phyloP scores from a whole-genome alignment of 2,797 vertebrate species.

The Rhinatrema bivittatum region DNA sequence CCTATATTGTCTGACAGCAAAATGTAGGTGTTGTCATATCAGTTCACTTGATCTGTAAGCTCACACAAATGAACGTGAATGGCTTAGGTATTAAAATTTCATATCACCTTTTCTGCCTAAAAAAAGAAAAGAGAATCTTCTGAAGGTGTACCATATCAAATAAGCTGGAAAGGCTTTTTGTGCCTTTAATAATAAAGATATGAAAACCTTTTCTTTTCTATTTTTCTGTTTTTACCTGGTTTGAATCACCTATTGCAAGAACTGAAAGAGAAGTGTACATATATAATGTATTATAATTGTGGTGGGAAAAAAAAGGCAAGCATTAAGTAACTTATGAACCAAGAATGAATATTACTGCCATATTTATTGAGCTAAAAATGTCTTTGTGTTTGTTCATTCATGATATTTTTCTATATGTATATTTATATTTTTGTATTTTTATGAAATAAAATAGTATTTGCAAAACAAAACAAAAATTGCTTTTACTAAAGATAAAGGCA shows the following conservation, averaged over 20 bases:
- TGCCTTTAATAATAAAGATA: conserved; percentile 48
- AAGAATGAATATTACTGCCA: conserved; percentile 41
- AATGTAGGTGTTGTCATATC: conserved; percentile 55
- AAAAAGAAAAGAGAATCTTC: conserved; percentile 13
- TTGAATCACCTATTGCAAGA: conserved; percentile 36
- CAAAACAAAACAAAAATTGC: too few species aligned
- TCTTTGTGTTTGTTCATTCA: conserved; percentile 52
- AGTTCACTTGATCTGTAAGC: conserved; percentile 50
- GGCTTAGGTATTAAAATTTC: conserved; percentile 12
- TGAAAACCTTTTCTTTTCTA: conserved; percentile 24
- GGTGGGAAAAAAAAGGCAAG: conserved; percentile 26
- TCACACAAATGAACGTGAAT: conserved; percentile 39
- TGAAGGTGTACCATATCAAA: conserved; percentile 30
- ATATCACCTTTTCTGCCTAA: conserved; percentile 41
- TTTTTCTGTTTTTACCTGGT: conserved; percentile 37
- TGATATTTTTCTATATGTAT: conserved; percentile 70
- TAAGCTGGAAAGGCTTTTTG: conserved; percentile 56
- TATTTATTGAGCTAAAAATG: conserved; percentile 64
- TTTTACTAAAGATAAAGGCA: conserved; percentile 10
- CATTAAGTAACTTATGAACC: too few species aligned
- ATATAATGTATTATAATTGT: conserved; percentile 38
- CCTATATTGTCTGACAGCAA: conserved; percentile 38
- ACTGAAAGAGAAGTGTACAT: conserved; percentile 26
- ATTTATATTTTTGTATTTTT: conserved; percentile 77
- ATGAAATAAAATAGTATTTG: conserved; percentile 66